A percentile compares a stretch with the other conserved stretches of the same genome.
Evolutionary conservation across 2,113 vertebrate species (phyloP).

Genomic region (Rafetus swinhoei): DNA sequence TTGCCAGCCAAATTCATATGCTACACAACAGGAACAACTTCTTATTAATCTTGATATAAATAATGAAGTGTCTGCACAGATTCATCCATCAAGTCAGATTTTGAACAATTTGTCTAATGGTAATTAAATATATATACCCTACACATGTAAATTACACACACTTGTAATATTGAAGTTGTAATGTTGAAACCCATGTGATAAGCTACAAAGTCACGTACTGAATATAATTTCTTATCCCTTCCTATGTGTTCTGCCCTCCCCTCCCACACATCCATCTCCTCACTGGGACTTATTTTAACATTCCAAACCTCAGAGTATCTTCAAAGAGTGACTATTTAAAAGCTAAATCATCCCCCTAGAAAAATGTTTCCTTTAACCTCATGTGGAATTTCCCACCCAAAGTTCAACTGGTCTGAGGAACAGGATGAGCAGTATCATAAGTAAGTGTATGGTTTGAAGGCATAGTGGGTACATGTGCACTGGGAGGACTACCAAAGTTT

Average conservation of each 20-base stretch:
- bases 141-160: background rate
- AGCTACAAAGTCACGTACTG: background rate
- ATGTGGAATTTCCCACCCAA: background rate
- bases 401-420: background rate
- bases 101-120: background rate
- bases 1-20: background rate
- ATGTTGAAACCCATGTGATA: background rate
- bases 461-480: background rate
- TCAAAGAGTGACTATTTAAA: background rate
- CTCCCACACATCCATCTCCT: background rate
- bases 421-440: background rate
- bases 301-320: background rate
- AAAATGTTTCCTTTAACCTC: background rate
- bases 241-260: background rate
- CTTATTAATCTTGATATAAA: slow-evolving; percentile 29
- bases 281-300: background rate
- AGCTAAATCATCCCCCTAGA: background rate
- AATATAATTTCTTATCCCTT: background rate
- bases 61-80: slow-evolving; percentile 3
- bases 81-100: background rate
- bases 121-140: background rate
- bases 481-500: background rate
- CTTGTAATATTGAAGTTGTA: background rate
- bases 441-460: background rate
- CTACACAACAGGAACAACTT: background rate